These are phyloP conservation scores for Macropis europaea DNA, from an alignment of 2,888 invertebrate species.

Conservation along the genomic window DNA sequence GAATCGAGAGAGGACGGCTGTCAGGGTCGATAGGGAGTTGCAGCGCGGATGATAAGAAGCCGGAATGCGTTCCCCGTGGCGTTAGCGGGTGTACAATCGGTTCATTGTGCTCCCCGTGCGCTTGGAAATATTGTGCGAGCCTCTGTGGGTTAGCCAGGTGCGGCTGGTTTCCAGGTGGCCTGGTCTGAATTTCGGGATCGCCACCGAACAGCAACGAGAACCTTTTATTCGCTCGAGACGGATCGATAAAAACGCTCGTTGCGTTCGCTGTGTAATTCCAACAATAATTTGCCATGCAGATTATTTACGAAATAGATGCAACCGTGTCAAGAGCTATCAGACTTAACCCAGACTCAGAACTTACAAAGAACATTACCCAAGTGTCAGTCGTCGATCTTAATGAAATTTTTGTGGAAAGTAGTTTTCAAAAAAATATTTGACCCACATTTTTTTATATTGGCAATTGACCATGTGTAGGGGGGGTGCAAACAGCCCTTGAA, in stretches of 20 bases:
- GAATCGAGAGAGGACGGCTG: constrained; percentile 9
- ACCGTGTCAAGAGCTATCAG: too few species aligned
- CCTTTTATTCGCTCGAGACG: neutral
- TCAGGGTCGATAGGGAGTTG: constrained; percentile 32
- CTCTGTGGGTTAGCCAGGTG: constrained; percentile 41
- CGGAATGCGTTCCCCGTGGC: constrained; percentile 25
- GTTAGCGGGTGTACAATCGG: constrained; percentile 36
- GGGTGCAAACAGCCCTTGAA: too few species aligned
- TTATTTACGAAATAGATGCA: too few species aligned
- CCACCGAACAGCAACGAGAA: neutral
- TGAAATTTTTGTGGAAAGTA: too few species aligned
- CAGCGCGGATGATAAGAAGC: constrained; percentile 43
- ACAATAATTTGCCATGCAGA: too few species aligned
- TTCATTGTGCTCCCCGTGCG: constrained; percentile 43
- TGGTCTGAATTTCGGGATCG: constrained; percentile 9
- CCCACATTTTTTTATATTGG: too few species aligned
- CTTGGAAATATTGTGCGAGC: constrained; percentile 23
- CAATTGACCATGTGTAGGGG: too few species aligned
- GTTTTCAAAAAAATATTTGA: too few species aligned
- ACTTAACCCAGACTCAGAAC: too few species aligned
- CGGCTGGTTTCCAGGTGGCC: constrained; percentile 39
- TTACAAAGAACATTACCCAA: too few species aligned
- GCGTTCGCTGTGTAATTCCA: neutral
- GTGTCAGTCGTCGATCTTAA: too few species aligned
- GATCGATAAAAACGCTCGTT: neutral